Conservation (phyloP, 37 sponge, comb jelly and placozoan genomes). For the Geodia barretti region DNA sequence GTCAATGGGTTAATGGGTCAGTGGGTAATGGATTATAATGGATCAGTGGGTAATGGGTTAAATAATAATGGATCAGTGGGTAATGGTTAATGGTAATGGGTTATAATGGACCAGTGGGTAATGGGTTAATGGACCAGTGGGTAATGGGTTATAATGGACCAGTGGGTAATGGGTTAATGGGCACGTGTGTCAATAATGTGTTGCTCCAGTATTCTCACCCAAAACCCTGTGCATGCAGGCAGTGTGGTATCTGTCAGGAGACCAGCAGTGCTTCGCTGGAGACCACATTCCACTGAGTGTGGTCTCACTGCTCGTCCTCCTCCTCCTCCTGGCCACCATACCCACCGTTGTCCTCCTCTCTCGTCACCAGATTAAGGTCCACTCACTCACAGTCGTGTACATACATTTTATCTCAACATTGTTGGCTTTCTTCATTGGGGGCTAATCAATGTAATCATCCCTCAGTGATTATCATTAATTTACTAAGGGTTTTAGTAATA, state of each 20-base stretch:
- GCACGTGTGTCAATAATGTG: too few species aligned
- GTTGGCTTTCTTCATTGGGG: background rate
- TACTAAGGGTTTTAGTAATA: too few species aligned
- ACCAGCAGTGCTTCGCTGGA: conserved; percentile 47
- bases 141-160: conserved; percentile 25
- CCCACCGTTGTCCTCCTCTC: conserved; percentile 14
- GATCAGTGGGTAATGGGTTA: conserved; percentile 5
- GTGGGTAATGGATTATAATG: conserved; percentile 1
- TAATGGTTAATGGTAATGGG: too few species aligned
- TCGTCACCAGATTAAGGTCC: background rate
- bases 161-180: background rate
- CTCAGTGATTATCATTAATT: too few species aligned
- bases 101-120: too few species aligned
- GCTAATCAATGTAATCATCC: too few species aligned
- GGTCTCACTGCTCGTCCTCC: conserved; percentile 47
- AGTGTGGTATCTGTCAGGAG: conserved; percentile 70
- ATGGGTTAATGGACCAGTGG: background rate
- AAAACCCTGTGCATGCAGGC: background rate
- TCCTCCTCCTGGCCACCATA: conserved; percentile 12
- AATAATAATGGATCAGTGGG: too few species aligned
- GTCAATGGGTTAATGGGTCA: conserved; percentile 17
- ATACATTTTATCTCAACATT: background rate
- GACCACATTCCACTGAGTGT: conserved; percentile 60
- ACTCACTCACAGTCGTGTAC: too few species aligned
- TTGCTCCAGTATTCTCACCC: too few species aligned